These are phyloP conservation scores for Drosophila willistoni DNA, from an alignment of 1,140 invertebrate genomes.

Conservation along the genomic window DNA sequence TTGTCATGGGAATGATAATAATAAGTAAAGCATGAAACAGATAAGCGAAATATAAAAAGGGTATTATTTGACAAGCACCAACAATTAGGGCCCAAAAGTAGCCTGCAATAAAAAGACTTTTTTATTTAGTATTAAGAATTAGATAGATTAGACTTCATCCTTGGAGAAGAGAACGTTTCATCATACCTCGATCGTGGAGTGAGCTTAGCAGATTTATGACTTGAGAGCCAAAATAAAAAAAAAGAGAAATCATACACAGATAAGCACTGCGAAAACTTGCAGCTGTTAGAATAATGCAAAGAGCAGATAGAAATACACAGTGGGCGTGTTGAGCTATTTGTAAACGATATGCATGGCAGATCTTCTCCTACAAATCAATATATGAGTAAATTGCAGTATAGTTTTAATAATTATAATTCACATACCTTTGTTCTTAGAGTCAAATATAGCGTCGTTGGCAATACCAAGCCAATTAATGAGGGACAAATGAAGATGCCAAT, in stretches of 20 bases:
- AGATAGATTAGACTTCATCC: too few species aligned
- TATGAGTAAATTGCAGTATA: too few species aligned
- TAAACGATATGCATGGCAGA: conserved; percentile 53
- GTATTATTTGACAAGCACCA: conserved; percentile 76
- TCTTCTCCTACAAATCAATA: conserved; percentile 42
- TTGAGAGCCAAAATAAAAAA: conserved; percentile 66
- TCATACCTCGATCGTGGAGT: conserved; percentile 70
- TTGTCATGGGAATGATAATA: conserved; percentile 87
- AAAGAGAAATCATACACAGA: conserved; percentile 65
- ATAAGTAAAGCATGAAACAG: conserved; percentile 88
- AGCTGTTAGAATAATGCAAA: conserved; percentile 57
- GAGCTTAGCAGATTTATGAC: conserved; percentile 63
- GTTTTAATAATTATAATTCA: neutral
- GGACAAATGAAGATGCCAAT: conserved; percentile 86
- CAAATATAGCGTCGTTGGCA: conserved; percentile 53
- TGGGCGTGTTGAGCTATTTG: conserved; percentile 71
- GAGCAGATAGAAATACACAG: conserved; percentile 52
- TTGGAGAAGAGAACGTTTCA: neutral
- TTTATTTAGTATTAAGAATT: too few species aligned
- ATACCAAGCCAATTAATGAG: conserved; percentile 78
- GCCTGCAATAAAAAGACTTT: conserved; percentile 44
- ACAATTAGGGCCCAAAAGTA: conserved; percentile 86
- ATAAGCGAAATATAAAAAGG: conserved; percentile 85
- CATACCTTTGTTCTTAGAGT: conserved; percentile 84
- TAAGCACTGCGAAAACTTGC: conserved; percentile 64